Base-by-base conservation (phyloP, 2,888 invertebrate species). In the Drosophila infuscata region DNA sequence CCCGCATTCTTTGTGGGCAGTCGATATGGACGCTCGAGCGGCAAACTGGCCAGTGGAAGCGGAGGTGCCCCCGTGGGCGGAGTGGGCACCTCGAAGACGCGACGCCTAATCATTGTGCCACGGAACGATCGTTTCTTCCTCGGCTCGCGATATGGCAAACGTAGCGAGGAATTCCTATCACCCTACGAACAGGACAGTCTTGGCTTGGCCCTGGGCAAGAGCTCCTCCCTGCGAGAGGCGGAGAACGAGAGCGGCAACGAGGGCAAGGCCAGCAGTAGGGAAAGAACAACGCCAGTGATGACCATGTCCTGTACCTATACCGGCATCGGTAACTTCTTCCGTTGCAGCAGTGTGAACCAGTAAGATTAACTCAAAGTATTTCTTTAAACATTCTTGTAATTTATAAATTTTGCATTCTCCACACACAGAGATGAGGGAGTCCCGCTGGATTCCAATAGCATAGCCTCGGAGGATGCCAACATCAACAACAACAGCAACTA, bases 251-350 rank as follows among this genome's bases (percentile, higher is more conserved):
- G 30, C 5, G 62, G 32, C 11, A 70, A 58, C 7, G 74, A 70
- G 15, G 11, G 38, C 29, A 71, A 71, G 11, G 29, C 29, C 3
- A 69, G 36, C n/a, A 64, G 56, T 41, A 52, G 68, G 38, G 25
- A 63, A 11, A 68, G 57, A 41, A n/a, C 56, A 32, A 46, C 36
- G 4, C 25, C 48, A 11, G 8, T 63, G 12, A 30, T 63, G 30
- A 79, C 80, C 43, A 89, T 92, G 90, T 87, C 94, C 15, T 94
- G 94, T 79, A 90, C 92, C 66, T 94, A 94, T 84, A 94, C 94
- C 20, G 94, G 94, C 66, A 89, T 94, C 52, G 93, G 93, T 66
- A 94, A 94, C 88, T 93, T 94, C 66, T 94, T 94, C 82, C 93
- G 94, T 79, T 94, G 94, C 91, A 93, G 89, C 86, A 92, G 92